phyloP scores from a whole-genome alignment of 2,888 invertebrate genomes.

The Ptilodon capucinus region DNA sequence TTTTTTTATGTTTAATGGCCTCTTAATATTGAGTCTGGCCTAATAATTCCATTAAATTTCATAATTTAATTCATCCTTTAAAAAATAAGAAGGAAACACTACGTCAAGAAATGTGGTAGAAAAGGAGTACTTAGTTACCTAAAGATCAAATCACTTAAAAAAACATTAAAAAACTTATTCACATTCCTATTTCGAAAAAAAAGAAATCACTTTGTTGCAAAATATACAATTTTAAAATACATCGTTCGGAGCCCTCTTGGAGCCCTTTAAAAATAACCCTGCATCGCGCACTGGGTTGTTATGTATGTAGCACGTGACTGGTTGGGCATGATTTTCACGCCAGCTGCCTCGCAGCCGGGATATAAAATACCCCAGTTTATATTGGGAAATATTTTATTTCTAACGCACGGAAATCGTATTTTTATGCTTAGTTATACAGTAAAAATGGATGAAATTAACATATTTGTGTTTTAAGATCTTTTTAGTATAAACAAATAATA shows the following conservation, averaged over 20 bases:
- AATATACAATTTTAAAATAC: conserved; percentile 5
- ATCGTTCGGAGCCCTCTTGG: conserved; percentile 9
- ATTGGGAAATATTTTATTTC: conserved; percentile 35
- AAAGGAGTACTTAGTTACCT: too few relatives aligned
- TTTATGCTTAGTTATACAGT: conserved; percentile 5
- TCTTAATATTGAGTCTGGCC: too few relatives aligned
- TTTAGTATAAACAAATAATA: too few relatives aligned
- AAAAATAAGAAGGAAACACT: too few relatives aligned
- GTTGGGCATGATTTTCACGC: conserved; percentile 41
- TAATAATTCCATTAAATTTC: too few relatives aligned
- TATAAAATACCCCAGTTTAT: conserved; percentile 27
- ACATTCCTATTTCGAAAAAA: background rate
- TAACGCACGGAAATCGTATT: conserved; percentile 35
- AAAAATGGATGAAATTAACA: too few relatives aligned
- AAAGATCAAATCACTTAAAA: too few relatives aligned
- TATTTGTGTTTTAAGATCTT: too few relatives aligned
- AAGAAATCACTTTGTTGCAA: too few relatives aligned
- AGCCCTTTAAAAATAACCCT: conserved; percentile 34
- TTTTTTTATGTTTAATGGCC: too few relatives aligned
- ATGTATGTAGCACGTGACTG: conserved; percentile 19
- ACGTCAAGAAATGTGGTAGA: too few relatives aligned
- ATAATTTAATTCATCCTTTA: too few relatives aligned
- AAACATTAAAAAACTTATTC: background rate
- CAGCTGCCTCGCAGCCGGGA: conserved; percentile 22
- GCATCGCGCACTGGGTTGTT: conserved; percentile 11